A percentile compares a stretch with the other conserved stretches of the same genome.
phyloP scores from a whole-genome alignment of 2,888 invertebrate genomes.

The Tigriopus californicus region DNA sequence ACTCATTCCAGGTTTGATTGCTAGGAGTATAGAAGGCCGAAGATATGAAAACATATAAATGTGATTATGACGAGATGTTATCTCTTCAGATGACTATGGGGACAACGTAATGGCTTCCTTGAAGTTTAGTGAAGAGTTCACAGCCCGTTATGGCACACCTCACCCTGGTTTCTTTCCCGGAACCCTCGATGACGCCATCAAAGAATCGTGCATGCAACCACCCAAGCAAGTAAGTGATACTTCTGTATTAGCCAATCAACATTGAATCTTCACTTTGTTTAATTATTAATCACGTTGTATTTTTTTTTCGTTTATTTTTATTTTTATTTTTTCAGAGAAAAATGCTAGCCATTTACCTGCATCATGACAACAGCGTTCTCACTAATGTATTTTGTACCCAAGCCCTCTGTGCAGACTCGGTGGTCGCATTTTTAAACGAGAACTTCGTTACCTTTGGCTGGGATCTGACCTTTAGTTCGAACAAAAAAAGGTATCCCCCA shows the following conservation, averaged over 20 bases:
- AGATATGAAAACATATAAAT: too few relatives aligned
- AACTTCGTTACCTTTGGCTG: constrained; percentile 92
- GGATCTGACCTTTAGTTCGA: constrained; percentile 79
- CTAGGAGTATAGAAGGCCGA: too few relatives aligned
- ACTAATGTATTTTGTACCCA: constrained; percentile 95
- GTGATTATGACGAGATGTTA: too few relatives aligned
- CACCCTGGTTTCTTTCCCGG: constrained; percentile 83
- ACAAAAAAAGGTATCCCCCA: constrained; percentile 63
- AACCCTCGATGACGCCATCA: constrained; percentile 69
- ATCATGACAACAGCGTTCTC: constrained; percentile 84
- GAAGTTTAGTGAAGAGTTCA: constrained; percentile 69
- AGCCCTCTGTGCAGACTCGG: constrained; percentile 71
- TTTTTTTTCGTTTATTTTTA: background rate
- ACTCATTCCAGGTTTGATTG: constrained; percentile 57
- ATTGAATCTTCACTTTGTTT: too few relatives aligned
- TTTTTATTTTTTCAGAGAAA: constrained; percentile 47
- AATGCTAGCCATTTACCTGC: constrained; percentile 80
- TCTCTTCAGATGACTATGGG: constrained; percentile 48
- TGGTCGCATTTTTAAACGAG: constrained; percentile 48
- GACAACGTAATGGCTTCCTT: constrained; percentile 69
- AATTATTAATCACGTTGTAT: too few relatives aligned
- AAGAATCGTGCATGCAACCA: constrained; percentile 68
- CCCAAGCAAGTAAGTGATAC: constrained; percentile 55
- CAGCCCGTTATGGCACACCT: constrained; percentile 60
- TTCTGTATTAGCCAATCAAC: background rate